Percentiles rank a stretch among this genome's conserved stretches.
Conservation (phyloP, 2,888 invertebrate species). For the Prosopocoilus inquinatus region DNA sequence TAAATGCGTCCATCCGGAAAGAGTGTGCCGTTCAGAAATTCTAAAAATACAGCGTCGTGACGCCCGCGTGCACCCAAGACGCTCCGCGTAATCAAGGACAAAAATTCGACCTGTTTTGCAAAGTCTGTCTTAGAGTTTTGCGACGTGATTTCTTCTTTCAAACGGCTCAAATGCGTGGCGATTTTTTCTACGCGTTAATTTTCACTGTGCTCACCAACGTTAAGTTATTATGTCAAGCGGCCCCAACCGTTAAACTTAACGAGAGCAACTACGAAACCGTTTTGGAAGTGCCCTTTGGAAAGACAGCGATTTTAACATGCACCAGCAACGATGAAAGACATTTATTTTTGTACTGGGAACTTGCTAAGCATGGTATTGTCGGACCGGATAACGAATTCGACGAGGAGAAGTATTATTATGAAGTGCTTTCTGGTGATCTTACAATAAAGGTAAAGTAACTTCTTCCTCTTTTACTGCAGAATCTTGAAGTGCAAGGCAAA, state of each 20-base stretch:
- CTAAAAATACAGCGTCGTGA: neutral
- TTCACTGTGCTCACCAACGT: neutral
- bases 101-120: neutral
- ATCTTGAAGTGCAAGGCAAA: neutral
- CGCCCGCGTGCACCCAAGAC: neutral
- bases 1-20: no score
- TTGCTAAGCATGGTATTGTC: conserved; percentile 55
- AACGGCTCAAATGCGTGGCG: neutral
- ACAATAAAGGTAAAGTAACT: conserved; percentile 58
- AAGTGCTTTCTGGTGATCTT: conserved; percentile 65
- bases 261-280: neutral
- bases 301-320: conserved; percentile 60
- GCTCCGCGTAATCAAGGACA: neutral
- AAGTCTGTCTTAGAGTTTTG: neutral
- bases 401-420: conserved; percentile 64
- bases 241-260: neutral
- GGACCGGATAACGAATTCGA: conserved; percentile 63
- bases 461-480: neutral
- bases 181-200: neutral
- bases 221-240: neutral
- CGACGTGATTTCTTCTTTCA: neutral
- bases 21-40: no score
- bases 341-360: conserved; percentile 67
- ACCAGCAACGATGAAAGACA: conserved; percentile 64
- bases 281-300: conserved; percentile 57